Conservation (phyloP, 2,113 vertebrate species). For the Electrona antarctica region DNA sequence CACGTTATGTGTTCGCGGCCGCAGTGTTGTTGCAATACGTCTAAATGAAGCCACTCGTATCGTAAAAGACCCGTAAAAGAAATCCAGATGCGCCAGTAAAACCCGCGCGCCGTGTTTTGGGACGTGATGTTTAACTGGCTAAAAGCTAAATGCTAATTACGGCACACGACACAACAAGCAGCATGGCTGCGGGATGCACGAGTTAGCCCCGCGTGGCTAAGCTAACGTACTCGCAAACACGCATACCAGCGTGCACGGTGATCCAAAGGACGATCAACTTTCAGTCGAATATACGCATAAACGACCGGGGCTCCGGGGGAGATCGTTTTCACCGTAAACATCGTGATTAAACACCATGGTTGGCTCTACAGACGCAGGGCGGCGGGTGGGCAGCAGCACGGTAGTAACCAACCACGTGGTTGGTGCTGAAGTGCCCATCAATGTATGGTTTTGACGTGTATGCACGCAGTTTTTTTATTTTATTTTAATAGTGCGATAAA, state of each 20-base stretch:
- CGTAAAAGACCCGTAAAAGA: too few species aligned
- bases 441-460: constrained; percentile 49
- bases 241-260: too few species aligned
- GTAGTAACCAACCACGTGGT: constrained; percentile 74
- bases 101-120: neutral
- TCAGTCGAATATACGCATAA: too few species aligned
- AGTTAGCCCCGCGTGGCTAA: constrained; percentile 3
- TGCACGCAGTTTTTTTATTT: constrained; percentile 21
- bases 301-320: neutral
- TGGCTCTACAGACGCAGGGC: neutral
- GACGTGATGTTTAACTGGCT: constrained; percentile 3
- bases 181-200: constrained; percentile 29
- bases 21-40: too few species aligned
- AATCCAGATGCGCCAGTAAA: neutral
- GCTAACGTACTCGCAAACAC: neutral
- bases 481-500: constrained; percentile 1
- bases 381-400: constrained; percentile 37
- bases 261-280: too few species aligned
- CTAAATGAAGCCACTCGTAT: too few species aligned
- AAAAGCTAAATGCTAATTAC: constrained; percentile 61
- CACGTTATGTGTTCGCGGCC: neutral
- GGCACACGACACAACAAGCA: constrained; percentile 45
- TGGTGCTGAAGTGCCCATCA: constrained; percentile 42
- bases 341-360: neutral
- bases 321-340: neutral